Evolutionary conservation across 2,888 invertebrate species (phyloP), one percentile per base, ranked within the genome.

Genomic region (Papilio protenor): DNA sequence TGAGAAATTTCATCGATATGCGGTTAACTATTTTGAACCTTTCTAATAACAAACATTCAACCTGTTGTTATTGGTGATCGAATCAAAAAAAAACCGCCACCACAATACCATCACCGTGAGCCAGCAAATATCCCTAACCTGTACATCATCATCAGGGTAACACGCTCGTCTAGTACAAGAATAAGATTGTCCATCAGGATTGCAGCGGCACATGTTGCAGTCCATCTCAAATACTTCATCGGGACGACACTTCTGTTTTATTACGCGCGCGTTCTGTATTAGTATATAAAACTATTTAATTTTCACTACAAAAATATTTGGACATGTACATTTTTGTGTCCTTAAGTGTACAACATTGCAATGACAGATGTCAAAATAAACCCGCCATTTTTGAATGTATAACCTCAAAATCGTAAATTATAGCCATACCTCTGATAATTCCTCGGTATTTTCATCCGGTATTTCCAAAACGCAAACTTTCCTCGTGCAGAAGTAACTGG

Each of bases 181-280:
- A 82, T 92, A 95, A 0, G 95, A 95, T 71, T 91, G 90, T 12
- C 95, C 95, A 73, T 95, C 95, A n/a, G 91, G 85, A 77, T 95
- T 95, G 83, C 96, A 96, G 21, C 94, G 91, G 83, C 96, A 96
- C 85, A 92, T 95, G 83, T 96, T 96, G 87, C 96, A 96, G 76
- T 95, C 95, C 78, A 95, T 77, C 81, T 93, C 93, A 82, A 95
- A 95, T 8, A 94, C 92, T 82, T 95, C 95, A 73, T 94, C 90
- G 0, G 95, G 95, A 1, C 91, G 92, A 84, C 95, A 96, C 40
- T 88, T 83, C 45, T 87, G 87, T 74, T 86, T 87, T 23, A 90
- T 84, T 45, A 87, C 84, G 12, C 89, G 88, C 5, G 91, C 85
- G 76, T 89, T 87, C 87, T 92, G 85, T 77, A 21, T 45, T n/a